Evolutionary conservation across 2,113 vertebrate genomes (phyloP), one percentile per base, ranked within the genome.

Genomic region (Ameiurus melas): DNA sequence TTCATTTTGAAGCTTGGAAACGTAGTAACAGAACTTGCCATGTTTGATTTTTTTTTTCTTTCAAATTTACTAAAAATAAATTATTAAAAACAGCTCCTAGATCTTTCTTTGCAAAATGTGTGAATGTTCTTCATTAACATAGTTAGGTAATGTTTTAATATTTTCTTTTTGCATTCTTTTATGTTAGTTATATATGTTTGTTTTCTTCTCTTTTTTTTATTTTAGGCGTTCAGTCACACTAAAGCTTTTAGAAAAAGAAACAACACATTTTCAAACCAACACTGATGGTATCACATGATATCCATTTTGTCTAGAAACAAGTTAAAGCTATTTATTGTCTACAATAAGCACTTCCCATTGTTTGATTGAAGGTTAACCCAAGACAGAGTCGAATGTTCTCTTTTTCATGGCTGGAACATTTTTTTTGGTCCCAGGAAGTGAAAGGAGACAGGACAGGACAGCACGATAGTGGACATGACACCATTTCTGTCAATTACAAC

Each of bases 291-390:
- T 73, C 70, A 3, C 43, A 73, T 73, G 33, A 19, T 19, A 43
- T 75, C 20, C 20, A 13, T 43, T 43, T 43, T 43, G 39, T 75
- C 36, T 43, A 43, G 27, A 78, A 47, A 51, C 75, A 78, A 51
- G 51, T 5, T 78, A 27, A 53, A 78, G 10, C 75, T 43, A 22
- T 27, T 78, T 78, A 20, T n/a, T 16, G 25, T 47, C 25, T 78
- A 51, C n/a, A 78, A 78, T 78, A 51, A 78, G 27, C 25, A 51
- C 43, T 78, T 12, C 39, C 19, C 43, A 20, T 47, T 75, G 39
- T 75, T 75, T 78, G 43, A 78, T n/a, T 78, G 75, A 51, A 47
- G 10, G 75, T 78, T 78, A 78, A 78, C 43, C 10, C 39, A 14
- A 27, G 25, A 27, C 20, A n/a, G 27, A 39, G 53, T 20, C 1